Base-by-base conservation (phyloP, 2,888 invertebrate genomes). In the Oscheius sp. region DNA sequence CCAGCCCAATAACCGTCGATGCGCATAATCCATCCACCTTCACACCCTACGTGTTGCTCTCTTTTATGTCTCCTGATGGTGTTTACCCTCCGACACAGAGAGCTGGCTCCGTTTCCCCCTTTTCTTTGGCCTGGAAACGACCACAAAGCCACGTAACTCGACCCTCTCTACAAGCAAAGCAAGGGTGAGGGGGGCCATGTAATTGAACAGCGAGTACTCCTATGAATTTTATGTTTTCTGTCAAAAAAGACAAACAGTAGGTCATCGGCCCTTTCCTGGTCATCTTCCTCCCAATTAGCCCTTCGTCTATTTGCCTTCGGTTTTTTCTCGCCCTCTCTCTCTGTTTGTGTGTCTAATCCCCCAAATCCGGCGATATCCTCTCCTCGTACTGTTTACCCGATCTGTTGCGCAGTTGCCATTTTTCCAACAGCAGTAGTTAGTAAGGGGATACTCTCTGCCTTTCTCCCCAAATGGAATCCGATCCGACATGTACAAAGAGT, bases 101-200 rank as follows among this genome's bases (percentile, higher is more conserved):
- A 27, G 58, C 7, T 25, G 66, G 66, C 66, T 66, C 66, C 66
- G 66, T 66, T 66, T 66, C 66, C 63, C 29, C 58, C 61, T 61
- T 61, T 58, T 61, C 61, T 29, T 66, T 66, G 52, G 66, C 63
- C 18, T 63, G n/a, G 61, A 59, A 29, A 56, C 56, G 49, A 45
- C 35, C 52, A 66, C 66, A 66, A 66, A 66, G 66, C 66, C 52
- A 43, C 52, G 66, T 70, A 70, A 70, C 59, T 70, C 70, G 58
- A 70, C 29, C 66, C 63, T 46, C 46, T 13, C 25, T 46, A 63
- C 63, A 45, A 46, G 63, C 63, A 18, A 27, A n/a, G 16, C n/a
- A 18, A 9, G 35, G 35, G 35, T 9, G 35, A 35, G 16, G 49
- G n/a, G 49, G 21, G n/a, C 49, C 49, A 16, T 16, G 49, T 49